phyloP scores from a whole-genome alignment of 2,113 vertebrate genomes.

The Toxostoma redivivum region DNA sequence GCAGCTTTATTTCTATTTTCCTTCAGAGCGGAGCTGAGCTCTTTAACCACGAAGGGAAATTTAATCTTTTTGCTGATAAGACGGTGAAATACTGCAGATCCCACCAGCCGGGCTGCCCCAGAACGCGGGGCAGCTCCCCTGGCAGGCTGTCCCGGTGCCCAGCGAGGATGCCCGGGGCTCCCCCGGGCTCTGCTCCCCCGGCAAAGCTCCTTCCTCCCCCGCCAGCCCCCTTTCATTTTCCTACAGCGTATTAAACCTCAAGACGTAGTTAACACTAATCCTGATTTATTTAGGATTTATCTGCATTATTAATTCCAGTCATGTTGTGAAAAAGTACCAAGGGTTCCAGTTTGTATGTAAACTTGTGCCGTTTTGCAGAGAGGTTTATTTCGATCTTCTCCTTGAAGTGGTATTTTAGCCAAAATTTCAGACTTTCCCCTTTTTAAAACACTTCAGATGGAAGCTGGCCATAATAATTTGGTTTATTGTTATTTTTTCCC shows the following conservation, averaged over 20 bases:
- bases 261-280: constrained; percentile 78
- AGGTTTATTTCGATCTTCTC: constrained; percentile 53
- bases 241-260: constrained; percentile 74
- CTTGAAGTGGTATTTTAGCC: constrained; percentile 43
- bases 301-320: constrained; percentile 82
- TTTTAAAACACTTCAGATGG: constrained; percentile 51
- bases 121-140: too few relatives aligned
- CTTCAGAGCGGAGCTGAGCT: neutral
- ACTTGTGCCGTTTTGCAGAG: constrained; percentile 53
- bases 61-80: constrained; percentile 57
- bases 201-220: constrained; percentile 52
- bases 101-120: constrained; percentile 26
- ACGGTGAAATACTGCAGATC: constrained; percentile 40
- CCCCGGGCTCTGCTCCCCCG: neutral
- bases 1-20: constrained; percentile 14
- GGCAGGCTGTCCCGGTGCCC: too few relatives aligned
- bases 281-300: constrained; percentile 84
- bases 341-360: constrained; percentile 57
- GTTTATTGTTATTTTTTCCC: constrained; percentile 55
- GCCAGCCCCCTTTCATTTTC: constrained; percentile 71
- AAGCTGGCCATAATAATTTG: constrained; percentile 62
- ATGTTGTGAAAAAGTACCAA: constrained; percentile 50
- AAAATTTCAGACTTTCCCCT: constrained; percentile 51
- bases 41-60: constrained; percentile 11
- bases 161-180: too few relatives aligned